A percentile compares a stretch with the other conserved stretches of the same genome.
Conservation (phyloP, 2,797 vertebrate genomes). For the Hypotaenidia philippensis region DNA sequence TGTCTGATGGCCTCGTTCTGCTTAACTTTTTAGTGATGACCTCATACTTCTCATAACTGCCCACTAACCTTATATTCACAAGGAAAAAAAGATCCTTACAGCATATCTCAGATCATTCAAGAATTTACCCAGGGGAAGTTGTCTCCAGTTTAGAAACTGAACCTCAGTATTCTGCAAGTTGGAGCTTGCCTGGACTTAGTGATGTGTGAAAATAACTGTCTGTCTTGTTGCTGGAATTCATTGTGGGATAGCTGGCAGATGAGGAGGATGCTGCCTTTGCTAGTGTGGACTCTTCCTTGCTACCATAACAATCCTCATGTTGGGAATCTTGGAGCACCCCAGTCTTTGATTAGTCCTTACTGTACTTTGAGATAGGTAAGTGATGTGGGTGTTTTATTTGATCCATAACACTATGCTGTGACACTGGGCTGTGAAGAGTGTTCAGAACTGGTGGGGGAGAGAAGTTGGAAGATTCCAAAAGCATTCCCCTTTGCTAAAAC, state of each 20-base stretch:
- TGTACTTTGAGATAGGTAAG: not conserved
- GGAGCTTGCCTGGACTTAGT: not conserved
- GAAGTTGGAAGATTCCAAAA: not conserved
- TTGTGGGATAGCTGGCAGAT: not conserved
- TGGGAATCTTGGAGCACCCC: not conserved
- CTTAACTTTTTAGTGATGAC: not conserved
- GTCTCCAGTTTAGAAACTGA: not conserved
- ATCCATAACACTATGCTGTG: not conserved
- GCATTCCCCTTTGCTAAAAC: not conserved
- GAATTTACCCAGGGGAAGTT: not conserved
- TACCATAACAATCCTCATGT: not conserved
- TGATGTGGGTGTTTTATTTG: not conserved
- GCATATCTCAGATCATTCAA: not conserved
- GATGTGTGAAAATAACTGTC: slow-evolving; percentile 8
- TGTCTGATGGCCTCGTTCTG: not conserved
- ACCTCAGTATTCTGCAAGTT: not conserved
- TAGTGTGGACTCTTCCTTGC: not conserved
- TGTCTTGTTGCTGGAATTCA: not conserved
- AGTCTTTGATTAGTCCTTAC: not conserved
- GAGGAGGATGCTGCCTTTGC: not conserved
- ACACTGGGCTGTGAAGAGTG: not conserved
- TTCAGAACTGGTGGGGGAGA: not conserved
- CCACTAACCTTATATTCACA: not conserved
- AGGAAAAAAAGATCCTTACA: not conserved
- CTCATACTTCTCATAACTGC: not conserved